Conservation (phyloP, 2,113 vertebrate genomes). For the Planiliza haematocheilus region DNA sequence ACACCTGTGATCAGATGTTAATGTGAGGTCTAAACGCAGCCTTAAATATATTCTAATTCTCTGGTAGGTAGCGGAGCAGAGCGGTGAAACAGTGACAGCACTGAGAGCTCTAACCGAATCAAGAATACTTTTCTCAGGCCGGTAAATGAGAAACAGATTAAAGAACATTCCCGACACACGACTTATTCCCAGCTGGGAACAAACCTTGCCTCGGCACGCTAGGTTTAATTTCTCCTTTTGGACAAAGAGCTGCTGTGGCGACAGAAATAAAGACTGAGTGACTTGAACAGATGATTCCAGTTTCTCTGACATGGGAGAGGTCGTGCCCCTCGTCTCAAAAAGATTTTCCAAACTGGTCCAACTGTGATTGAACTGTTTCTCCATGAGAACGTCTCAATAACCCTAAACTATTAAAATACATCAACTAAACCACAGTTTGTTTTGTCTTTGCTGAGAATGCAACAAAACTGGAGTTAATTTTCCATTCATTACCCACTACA, state of each 20-base stretch:
- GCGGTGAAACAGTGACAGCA: not conserved
- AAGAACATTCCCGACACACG: not conserved
- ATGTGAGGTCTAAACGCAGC: too few species aligned
- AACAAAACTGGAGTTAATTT: too few species aligned
- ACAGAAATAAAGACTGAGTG: constrained; percentile 12
- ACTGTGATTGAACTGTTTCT: too few species aligned
- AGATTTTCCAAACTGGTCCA: not conserved
- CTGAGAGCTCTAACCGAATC: not conserved
- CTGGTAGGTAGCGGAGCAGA: too few species aligned
- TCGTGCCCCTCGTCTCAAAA: not conserved
- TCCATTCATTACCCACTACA: too few species aligned
- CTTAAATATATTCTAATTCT: too few species aligned
- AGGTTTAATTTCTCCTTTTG: constrained; percentile 1
- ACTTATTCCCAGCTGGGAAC: not conserved
- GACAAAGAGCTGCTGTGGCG: constrained; percentile 3
- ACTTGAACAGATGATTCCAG: not conserved
- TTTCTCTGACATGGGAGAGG: not conserved
- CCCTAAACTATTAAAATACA: too few species aligned
- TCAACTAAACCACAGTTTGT: too few species aligned
- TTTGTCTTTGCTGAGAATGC: too few species aligned
- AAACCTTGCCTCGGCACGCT: not conserved
- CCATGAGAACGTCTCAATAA: too few species aligned
- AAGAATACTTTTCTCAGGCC: not conserved
- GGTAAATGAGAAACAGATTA: constrained; percentile 16
- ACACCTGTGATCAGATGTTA: too few species aligned